Conservation (phyloP, 2,797 vertebrate species). For the Antennarius maculatus region DNA sequence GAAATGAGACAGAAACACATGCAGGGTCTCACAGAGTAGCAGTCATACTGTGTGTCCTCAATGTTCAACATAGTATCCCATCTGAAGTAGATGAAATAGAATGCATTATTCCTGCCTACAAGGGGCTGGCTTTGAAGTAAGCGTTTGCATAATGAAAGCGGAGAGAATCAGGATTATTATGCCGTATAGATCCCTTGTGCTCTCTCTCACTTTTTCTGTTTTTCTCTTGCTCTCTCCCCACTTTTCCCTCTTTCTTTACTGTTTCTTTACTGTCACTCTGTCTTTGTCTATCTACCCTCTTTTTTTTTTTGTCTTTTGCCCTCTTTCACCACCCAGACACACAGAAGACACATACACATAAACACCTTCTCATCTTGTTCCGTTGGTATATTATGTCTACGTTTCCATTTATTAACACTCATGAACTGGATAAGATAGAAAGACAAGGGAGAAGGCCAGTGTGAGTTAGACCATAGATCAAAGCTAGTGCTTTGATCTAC, state of each 20-base stretch:
- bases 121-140: constrained; percentile 78
- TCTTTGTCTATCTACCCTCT: constrained; percentile 27
- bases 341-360: constrained; percentile 24
- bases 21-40: constrained; percentile 37
- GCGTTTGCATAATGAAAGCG: constrained; percentile 77
- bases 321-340: constrained; percentile 18
- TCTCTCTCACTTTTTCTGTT: constrained; percentile 38
- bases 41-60: constrained; percentile 38
- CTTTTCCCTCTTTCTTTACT: not conserved
- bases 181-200: constrained; percentile 58
- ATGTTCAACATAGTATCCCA: constrained; percentile 60
- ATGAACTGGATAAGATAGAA: too few relatives aligned
- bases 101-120: constrained; percentile 75
- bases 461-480: too few relatives aligned
- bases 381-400: constrained; percentile 68
- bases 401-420: constrained; percentile 58
- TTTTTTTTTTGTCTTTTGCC: constrained; percentile 26
- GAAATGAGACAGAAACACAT: constrained; percentile 23
- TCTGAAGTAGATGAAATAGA: constrained; percentile 79
- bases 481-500: too few relatives aligned
- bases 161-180: constrained; percentile 74
- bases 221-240: constrained; percentile 29
- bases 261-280: constrained; percentile 44
- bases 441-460: too few relatives aligned
- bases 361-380: constrained; percentile 69